Base-by-base conservation (phyloP, 2,888 invertebrate genomes). In the Amblyjoppa fuscipennis region DNA sequence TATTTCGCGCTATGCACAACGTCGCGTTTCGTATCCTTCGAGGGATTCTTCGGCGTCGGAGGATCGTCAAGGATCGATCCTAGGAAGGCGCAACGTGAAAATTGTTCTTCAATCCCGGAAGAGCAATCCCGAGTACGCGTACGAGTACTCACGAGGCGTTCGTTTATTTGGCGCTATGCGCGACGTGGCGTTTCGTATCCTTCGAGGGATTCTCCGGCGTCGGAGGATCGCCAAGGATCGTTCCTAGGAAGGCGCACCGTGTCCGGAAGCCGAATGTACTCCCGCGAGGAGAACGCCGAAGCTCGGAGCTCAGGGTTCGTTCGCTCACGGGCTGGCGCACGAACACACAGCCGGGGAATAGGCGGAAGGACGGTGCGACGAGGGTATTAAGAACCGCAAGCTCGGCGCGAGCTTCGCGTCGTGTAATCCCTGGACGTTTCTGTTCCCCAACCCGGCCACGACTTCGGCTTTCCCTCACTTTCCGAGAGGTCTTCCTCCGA, bases 351-450 rank as follows among this genome's bases (percentile, higher is more conserved):
- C 31, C 16, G 3, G 34, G 31, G 77, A 68, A 77, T 74, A 64
- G 28, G 6, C 38, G 45, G 74, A 45, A 38, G 28, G 16, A 7
- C 49, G 34, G 61, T 53, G 53, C 77, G 77, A 66, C 77, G 77
- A 28, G 53, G 77, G 77, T 77, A 77, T 77, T 68, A 77, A 56
- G 77, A 77, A 77, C 77, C 77, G 77, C 77, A 77, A 77, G 77
- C 77, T 68, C 77, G 77, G 56, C 41, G 68, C 25, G 38, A 41
- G 77, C 68, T 68, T 68, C 56, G 38, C 77, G 34, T 68, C 77
- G 38, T 77, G 77, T 77, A 77, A 77, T 77, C 77, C 77, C 77
- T 38, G 53, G 56, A 25, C 77, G 68, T 77, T 68, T 68, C 77
- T 68, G 51, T 41, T n/a, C 75, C 75, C 34, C 31, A 64, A 53